A percentile compares a stretch with the other conserved stretches of the same genome.
Evolutionary conservation across 2,888 invertebrate species (phyloP).

Genomic region (Cistogaster globosa): DNA sequence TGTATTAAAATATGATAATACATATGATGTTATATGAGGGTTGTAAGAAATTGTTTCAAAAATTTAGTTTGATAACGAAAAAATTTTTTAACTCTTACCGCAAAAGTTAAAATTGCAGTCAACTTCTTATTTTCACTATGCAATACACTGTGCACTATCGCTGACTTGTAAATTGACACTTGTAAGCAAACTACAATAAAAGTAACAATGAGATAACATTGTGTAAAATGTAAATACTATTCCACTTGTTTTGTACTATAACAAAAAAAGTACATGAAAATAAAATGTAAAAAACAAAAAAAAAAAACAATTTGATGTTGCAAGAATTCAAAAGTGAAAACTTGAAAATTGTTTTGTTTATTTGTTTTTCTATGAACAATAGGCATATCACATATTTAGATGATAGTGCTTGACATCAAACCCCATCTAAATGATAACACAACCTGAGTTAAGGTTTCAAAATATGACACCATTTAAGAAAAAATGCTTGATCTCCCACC

Average conservation of each 20-base stretch:
- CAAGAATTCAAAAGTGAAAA: slow-evolving; percentile 46
- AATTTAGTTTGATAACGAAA: too few species aligned
- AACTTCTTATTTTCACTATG: neutral
- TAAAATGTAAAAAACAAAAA: neutral
- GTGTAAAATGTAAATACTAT: slow-evolving; percentile 41
- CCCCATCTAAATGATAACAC: slow-evolving; percentile 3
- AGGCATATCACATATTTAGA: slow-evolving; percentile 8
- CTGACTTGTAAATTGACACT: slow-evolving; percentile 7
- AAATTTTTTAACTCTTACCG: too few species aligned
- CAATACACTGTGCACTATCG: slow-evolving; percentile 15
- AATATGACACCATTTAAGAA: neutral
- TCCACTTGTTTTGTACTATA: slow-evolving; percentile 10
- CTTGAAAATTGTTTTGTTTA: neutral
- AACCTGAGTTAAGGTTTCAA: slow-evolving; percentile 1
- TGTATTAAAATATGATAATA: too few species aligned
- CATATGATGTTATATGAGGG: too few species aligned
- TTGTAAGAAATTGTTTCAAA: too few species aligned
- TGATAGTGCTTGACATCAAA: neutral
- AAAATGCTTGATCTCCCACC: neutral
- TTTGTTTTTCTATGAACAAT: slow-evolving; percentile 1
- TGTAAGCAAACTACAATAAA: neutral
- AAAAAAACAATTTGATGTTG: slow-evolving; percentile 3
- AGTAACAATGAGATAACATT: slow-evolving; percentile 23
- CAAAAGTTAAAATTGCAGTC: too few species aligned
- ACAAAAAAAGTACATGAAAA: slow-evolving; percentile 16